Evolutionary conservation across 1,140 invertebrate genomes (phyloP).

Genomic region (Campoletis sonorensis): DNA sequence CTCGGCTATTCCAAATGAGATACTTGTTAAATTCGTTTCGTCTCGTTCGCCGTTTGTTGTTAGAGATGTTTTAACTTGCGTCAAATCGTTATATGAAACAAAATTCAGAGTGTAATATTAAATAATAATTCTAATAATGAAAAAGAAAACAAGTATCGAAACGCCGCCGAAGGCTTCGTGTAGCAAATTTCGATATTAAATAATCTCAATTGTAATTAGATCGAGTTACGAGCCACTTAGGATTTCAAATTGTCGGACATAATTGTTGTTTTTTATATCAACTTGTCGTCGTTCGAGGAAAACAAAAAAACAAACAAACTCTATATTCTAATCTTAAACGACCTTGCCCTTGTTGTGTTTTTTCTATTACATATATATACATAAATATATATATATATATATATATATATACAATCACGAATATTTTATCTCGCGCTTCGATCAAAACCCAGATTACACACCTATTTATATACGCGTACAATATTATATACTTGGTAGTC

Average conservation of each 20-base stretch:
- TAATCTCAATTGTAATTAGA: slow-evolving; percentile 48
- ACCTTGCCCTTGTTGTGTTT: slow-evolving; percentile 56
- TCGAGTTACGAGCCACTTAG: neutral
- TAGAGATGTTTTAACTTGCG: neutral
- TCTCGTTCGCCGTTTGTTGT: neutral
- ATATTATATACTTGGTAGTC: neutral
- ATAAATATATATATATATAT: neutral
- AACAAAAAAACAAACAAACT: slow-evolving; percentile 38
- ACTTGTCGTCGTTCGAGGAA: slow-evolving; percentile 43
- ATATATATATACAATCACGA: slow-evolving; percentile 7
- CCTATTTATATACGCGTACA: slow-evolving; percentile 48
- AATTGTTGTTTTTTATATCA: slow-evolving; percentile 48
- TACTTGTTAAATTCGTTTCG: slow-evolving; percentile 13
- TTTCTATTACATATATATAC: slow-evolving; percentile 46
- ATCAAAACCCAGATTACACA: slow-evolving; percentile 27
- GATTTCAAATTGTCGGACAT: slow-evolving; percentile 23
- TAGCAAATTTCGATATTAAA: slow-evolving; percentile 38
- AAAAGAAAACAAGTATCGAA: no score
- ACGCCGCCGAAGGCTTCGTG: neutral
- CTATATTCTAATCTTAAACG: slow-evolving; percentile 41
- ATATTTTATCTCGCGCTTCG: slow-evolving; percentile 56
- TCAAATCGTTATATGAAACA: neutral
- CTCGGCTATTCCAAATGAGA: slow-evolving; percentile 3
- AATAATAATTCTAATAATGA: neutral
- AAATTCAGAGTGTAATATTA: slow-evolving; percentile 1